These are phyloP conservation scores for Apis cerana DNA, from an alignment of 1,140 invertebrate species.

Conservation along the genomic window DNA sequence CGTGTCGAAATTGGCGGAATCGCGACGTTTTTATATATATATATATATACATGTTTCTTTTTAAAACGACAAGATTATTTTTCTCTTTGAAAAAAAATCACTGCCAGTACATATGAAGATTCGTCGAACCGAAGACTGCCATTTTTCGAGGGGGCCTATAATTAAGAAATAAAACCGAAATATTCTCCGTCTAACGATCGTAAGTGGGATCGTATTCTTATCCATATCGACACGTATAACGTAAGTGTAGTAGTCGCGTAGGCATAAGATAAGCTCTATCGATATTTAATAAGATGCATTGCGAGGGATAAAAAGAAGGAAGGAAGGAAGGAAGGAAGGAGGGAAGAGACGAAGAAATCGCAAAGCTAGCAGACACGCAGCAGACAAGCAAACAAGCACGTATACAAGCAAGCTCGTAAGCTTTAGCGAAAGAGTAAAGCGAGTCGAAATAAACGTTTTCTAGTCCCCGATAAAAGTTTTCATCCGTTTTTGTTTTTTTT, in stretches of 20 bases:
- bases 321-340: neutral
- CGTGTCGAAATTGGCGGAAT: no score
- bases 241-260: constrained; percentile 59
- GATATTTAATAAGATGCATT: constrained; percentile 51
- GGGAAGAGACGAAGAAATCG: neutral
- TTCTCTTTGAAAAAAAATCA: neutral
- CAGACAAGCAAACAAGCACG: constrained; percentile 3
- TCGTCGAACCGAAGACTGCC: constrained; percentile 31
- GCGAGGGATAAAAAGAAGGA: neutral
- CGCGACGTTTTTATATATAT: no score
- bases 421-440: constrained; percentile 62
- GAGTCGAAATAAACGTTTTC: constrained; percentile 65
- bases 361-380: constrained; percentile 4
- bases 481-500: neutral
- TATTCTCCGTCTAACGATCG: constrained; percentile 43
- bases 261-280: constrained; percentile 54
- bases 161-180: constrained; percentile 7
- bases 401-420: constrained; percentile 24
- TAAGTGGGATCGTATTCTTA: constrained; percentile 50
- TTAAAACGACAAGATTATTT: no score
- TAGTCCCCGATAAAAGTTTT: constrained; percentile 72
- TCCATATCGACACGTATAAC: constrained; percentile 63
- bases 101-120: constrained; percentile 13
- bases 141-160: neutral
- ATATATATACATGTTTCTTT: no score